phyloP scores from a whole-genome alignment of 2,888 invertebrate species.

The Apamea anceps region DNA sequence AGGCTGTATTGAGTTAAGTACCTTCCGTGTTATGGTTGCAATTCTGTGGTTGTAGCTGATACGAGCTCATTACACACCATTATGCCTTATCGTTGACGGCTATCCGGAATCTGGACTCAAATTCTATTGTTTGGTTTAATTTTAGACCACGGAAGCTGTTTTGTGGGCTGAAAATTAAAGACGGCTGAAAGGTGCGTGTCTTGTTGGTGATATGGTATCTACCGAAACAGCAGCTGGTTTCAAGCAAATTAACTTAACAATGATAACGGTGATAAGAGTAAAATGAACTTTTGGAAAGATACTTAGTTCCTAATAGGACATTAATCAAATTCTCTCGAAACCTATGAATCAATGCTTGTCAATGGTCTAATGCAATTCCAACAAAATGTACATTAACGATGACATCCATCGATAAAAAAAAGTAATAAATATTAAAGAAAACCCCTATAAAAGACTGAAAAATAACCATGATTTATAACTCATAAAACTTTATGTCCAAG shows the following conservation, averaged over 20 bases:
- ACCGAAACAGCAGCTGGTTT: background rate
- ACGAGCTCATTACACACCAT: conserved; percentile 62
- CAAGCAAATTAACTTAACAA: background rate
- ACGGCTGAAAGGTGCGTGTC: conserved; percentile 22
- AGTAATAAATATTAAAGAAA: background rate
- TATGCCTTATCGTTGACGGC: conserved; percentile 60
- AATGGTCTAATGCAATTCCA: background rate
- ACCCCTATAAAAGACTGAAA: background rate
- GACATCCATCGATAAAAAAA: conserved; percentile 4
- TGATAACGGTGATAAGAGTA: background rate
- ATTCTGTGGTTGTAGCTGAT: conserved; percentile 50
- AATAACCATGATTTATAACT: background rate
- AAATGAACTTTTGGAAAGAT: background rate
- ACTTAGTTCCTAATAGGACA: background rate
- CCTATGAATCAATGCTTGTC: background rate
- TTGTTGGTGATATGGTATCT: background rate
- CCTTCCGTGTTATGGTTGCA: conserved; percentile 43
- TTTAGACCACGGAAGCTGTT: conserved; percentile 23
- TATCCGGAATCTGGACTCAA: conserved; percentile 57
- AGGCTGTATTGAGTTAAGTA: conserved; percentile 41
- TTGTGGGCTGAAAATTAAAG: conserved; percentile 29
- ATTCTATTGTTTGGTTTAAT: conserved; percentile 61
- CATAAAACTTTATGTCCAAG: background rate
- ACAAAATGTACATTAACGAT: background rate
- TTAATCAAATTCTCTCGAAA: background rate